Evolutionary conservation across 2,888 invertebrate species (phyloP), one percentile per base, ranked within the genome.

Genomic region (Hipparchia sbordonii): DNA sequence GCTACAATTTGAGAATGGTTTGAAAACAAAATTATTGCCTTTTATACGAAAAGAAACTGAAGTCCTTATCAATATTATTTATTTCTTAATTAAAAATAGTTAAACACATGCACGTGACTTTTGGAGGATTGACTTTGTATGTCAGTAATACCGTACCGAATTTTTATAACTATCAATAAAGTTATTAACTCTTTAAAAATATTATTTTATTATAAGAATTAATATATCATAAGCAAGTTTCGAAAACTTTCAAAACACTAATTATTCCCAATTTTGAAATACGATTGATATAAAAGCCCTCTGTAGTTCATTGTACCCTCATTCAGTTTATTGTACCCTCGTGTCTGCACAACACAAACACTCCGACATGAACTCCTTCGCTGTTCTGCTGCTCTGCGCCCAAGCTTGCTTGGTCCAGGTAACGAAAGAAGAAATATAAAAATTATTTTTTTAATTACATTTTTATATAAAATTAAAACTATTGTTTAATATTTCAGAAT

Each of bases 341-440:
- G 46, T 8, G 8, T 54, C 66, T 6, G 67, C n/a, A 61, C 60
- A 67, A n/a, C 10, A 46, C 57, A n/a, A 71, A 23, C n/a, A 54
- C 45, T 60, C 45, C 63, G 71, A 60, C 33, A 74, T 74, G 73
- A 62, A 61, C 52, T 46, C 71, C 13, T 60, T 73, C n/a, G 59
- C 71, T 23, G 57, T 71, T 56, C 51, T 73, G 6, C 39, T 73
- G 10, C 67, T 73, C 52, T 85, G 82, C 70, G 67, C 84, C 1
- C 78, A 83, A 63, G 63, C 63, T 48, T 63, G 63, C 51, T 63
- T 63, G 51, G 23, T 63, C 1, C 63, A 63, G 63, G 63, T 63
- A 51, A 46, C 23, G 62, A n/a, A n/a, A n/a, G n/a, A n/a, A n/a
- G n/a, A n/a, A n/a, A n/a, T n/a, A n/a, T n/a, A n/a, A n/a, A n/a